Evolutionary conservation across 2,888 invertebrate genomes (phyloP).

Genomic region (Corbicula japonica): DNA sequence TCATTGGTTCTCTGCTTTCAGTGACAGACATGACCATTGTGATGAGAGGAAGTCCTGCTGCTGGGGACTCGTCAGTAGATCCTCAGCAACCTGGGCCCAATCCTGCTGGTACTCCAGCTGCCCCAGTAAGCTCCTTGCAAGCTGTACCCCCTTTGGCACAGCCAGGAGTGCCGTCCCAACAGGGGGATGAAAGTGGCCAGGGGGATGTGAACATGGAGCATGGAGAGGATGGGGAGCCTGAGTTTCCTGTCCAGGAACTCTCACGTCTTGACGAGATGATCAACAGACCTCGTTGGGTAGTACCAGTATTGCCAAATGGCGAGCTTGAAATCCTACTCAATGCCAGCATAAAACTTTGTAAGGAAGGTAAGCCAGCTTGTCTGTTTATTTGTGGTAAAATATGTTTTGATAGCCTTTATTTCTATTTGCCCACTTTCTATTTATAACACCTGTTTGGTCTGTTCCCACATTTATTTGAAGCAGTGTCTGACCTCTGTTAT

Average conservation of each 20-base stretch:
- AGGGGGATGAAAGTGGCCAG: slow-evolving; percentile 74
- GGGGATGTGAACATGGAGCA: slow-evolving; percentile 70
- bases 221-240: slow-evolving; percentile 85
- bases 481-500: no score
- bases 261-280: slow-evolving; percentile 97
- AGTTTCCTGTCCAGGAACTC: slow-evolving; percentile 95
- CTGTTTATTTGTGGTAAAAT: background rate
- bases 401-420: no score
- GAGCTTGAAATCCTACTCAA: slow-evolving; percentile 96
- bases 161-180: slow-evolving; percentile 24
- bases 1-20: slow-evolving; percentile 20
- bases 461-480: no score
- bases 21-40: slow-evolving; percentile 84
- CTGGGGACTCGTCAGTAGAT: slow-evolving; percentile 84
- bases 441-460: no score
- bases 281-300: slow-evolving; percentile 98
- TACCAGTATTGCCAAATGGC: slow-evolving; percentile 98
- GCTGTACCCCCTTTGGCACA: slow-evolving; percentile 21
- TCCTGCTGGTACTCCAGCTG: slow-evolving; percentile 35
- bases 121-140: slow-evolving; percentile 30
- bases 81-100: slow-evolving; percentile 62
- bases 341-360: slow-evolving; percentile 95
- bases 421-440: no score
- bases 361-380: slow-evolving; percentile 89
- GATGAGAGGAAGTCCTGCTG: slow-evolving; percentile 85